A percentile compares a stretch with the other conserved stretches of the same genome.
Evolutionary conservation across 2,797 vertebrate genomes (phyloP).

Genomic region (Alfaro cultratus): DNA sequence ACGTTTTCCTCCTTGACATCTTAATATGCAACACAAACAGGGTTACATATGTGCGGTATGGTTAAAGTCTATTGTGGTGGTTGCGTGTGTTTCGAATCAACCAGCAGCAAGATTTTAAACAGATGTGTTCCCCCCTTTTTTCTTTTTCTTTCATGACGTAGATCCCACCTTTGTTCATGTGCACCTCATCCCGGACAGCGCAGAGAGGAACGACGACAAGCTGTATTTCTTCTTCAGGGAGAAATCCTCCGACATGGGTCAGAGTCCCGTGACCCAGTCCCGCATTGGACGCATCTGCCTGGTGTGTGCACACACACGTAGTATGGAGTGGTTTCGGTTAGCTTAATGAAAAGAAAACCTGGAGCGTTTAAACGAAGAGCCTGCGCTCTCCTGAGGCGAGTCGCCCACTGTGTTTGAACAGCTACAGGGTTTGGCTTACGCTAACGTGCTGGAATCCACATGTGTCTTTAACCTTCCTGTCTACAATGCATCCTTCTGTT

Average conservation of each 20-base stretch:
- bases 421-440: conserved; percentile 68
- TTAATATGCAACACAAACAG: conserved; percentile 13
- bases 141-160: conserved; percentile 50
- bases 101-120: conserved; percentile 24
- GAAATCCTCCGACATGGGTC: conserved; percentile 90
- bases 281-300: conserved; percentile 97
- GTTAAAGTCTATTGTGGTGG: conserved; percentile 12
- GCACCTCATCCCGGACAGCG: conserved; percentile 96
- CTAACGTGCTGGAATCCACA: conserved; percentile 77
- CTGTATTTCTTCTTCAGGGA: conserved; percentile 99
- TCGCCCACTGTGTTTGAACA: conserved; percentile 40
- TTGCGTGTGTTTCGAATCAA: conserved; percentile 40
- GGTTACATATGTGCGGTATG: background rate
- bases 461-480: conserved; percentile 75
- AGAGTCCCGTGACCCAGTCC: conserved; percentile 91
- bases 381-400: conserved; percentile 29
- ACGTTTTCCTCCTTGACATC: conserved; percentile 3
- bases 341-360: conserved; percentile 54
- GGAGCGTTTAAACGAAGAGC: conserved; percentile 36
- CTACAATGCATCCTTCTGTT: conserved; percentile 76
- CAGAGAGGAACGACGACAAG: conserved; percentile 95
- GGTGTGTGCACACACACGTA: conserved; percentile 77
- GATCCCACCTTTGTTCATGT: conserved; percentile 93
- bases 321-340: conserved; percentile 47
- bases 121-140: conserved; percentile 35